These are phyloP conservation scores for Dissostichus mawsoni DNA, from an alignment of 2,113 vertebrate species.

Conservation along the genomic window DNA sequence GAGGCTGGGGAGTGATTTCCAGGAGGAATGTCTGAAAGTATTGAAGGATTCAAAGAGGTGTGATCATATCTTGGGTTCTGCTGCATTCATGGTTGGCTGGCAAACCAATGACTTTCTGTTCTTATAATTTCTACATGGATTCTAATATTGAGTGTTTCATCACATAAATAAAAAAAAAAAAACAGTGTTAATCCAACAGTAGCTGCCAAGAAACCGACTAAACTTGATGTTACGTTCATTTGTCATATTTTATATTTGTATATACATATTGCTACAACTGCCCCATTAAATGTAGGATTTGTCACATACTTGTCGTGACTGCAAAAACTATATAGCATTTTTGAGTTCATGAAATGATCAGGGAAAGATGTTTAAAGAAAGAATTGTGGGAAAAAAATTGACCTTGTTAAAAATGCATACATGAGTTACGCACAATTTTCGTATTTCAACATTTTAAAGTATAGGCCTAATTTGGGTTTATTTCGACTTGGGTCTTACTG, in stretches of 20 bases:
- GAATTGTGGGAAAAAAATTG: not conserved
- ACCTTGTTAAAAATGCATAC: not conserved
- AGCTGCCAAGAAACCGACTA: conserved; percentile 69
- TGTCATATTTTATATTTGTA: conserved; percentile 40
- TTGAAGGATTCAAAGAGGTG: conserved; percentile 17
- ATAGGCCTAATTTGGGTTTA: not conserved
- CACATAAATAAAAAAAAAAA: conserved; percentile 24
- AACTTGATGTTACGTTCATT: conserved; percentile 55
- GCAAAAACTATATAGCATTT: conserved; percentile 25
- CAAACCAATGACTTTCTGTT: conserved; percentile 59
- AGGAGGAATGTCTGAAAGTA: conserved; percentile 39
- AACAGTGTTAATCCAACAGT: conserved; percentile 55
- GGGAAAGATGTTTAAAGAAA: conserved; percentile 11
- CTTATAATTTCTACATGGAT: conserved; percentile 47
- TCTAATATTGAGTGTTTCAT: conserved; percentile 39
- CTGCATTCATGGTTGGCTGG: conserved; percentile 56
- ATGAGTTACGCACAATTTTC: not conserved
- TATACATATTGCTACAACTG: conserved; percentile 27
- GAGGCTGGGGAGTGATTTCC: conserved; percentile 44
- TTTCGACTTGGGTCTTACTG: conserved; percentile 11
- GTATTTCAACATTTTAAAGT: no score
- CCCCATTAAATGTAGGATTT: conserved; percentile 23
- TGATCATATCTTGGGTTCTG: conserved; percentile 49
- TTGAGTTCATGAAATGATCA: conserved; percentile 26
- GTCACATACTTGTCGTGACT: conserved; percentile 10